These are phyloP conservation scores for Agonopterix heracliana DNA, from an alignment of 2,888 invertebrate genomes.

Conservation along the genomic window DNA sequence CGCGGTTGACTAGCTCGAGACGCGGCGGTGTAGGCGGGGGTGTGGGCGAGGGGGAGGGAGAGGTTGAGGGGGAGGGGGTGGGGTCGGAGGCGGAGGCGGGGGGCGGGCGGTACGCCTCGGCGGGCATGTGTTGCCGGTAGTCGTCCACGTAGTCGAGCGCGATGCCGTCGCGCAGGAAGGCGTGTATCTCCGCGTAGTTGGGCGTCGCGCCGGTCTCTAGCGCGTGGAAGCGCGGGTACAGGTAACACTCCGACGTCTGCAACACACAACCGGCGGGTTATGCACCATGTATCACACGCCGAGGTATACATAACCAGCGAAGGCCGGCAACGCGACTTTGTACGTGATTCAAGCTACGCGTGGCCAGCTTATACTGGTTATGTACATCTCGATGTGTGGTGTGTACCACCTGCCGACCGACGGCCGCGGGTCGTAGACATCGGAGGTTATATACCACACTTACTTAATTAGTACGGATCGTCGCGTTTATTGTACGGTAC, in stretches of 20 bases:
- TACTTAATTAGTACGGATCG: background rate
- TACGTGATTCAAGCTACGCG: background rate
- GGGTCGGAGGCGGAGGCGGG: constrained; percentile 1
- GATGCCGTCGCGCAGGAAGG: constrained; percentile 60
- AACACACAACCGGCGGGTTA: constrained; percentile 18
- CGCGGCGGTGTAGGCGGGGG: constrained; percentile 1
- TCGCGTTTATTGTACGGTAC: no score
- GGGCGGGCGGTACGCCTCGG: constrained; percentile 12
- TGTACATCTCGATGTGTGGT: no score
- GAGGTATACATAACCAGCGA: constrained; percentile 3
- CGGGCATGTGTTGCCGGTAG: constrained; percentile 57
- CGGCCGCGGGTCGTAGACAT: constrained; percentile 3
- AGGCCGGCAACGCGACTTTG: background rate
- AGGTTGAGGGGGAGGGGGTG: constrained; percentile 6
- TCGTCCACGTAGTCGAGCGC: constrained; percentile 55
- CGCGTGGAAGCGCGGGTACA: constrained; percentile 73
- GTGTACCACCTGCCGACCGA: no score
- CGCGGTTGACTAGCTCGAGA: background rate
- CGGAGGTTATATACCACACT: background rate
- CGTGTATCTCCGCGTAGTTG: constrained; percentile 53
- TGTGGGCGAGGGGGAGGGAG: constrained; percentile 6
- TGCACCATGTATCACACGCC: background rate
- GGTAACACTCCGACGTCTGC: constrained; percentile 60
- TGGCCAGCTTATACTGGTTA: background rate
- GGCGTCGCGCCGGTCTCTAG: constrained; percentile 67